Base-by-base conservation (phyloP, 2,797 vertebrate genomes). In the Leuciscus waleckii region DNA sequence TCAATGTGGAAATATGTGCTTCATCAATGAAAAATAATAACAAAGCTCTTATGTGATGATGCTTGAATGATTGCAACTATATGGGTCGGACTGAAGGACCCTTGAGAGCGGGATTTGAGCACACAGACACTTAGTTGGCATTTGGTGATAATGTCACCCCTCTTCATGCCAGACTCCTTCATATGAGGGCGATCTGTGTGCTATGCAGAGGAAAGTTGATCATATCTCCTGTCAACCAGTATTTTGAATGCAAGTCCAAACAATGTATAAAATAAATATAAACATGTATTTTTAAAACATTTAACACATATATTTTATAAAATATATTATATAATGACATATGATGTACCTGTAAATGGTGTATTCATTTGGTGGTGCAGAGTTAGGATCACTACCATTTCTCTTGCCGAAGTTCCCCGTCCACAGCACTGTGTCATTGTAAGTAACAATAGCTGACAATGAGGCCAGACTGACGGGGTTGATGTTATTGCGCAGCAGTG, bases 401-500 rank as follows among this genome's bases (percentile, higher is more conserved):
- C 92, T 97, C 91, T 90, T 98, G 1, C 98, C 98, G 0, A 98
- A 98, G 93, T 98, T 99, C 4, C 98, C 97, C 0, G 97, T 99
- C 98, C 98, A 99, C 87, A 99, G 93, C 79, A 99, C 96, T 0
- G 98, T 98, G 92, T 99, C 97, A 0, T 98, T 98, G 90, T 98
- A 96, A 88, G 97, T 93, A 14, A 97, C 96, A 0, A 98, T 97
- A 39, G 97, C 97, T 0, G 98, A 99, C 90, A 98, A 87, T 61
- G 97, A 95, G 0, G 97, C 96, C 32, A 98, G 94, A 61, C 96
- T 96, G 0, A 96, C 90, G 10, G 90, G 92, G 32, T 95, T 95
- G 84, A 97, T 87, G 58, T 41, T 96, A 87, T 96, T 93, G 0
- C 94, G 93, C n/a, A 99, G 93, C 80, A 97, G 89, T 68, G 61